Evolutionary conservation across 2,888 invertebrate species (phyloP), one percentile per base, ranked within the genome.

Genomic region (Mycalesis mineus): DNA sequence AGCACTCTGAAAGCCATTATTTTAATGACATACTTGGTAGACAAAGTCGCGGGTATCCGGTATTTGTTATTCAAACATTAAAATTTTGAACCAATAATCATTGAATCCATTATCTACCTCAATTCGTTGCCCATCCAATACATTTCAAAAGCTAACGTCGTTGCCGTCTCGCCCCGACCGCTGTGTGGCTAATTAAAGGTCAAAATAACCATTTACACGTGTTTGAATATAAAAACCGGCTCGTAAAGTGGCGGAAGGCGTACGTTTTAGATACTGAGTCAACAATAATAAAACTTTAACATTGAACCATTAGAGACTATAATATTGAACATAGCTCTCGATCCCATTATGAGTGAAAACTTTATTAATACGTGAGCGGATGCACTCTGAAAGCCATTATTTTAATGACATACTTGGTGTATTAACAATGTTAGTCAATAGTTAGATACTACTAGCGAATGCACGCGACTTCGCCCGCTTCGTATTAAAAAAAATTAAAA

Each of bases 341-440:
- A 28, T 22, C 29, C 45, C 29, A 58, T 48, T 52, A 44, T 58
- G 15, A 49, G 2, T 55, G 58, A 31, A 54, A 61, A 61, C 58
- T 58, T 53, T 33, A 33, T 29, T 53, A 49, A 61, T 45, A 15
- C 29, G 52, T 45, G 58, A 49, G 55, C 48, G 58, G 55, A 45
- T 61, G 51, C 48, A 57, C 52, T 61, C 39, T 48, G 36, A 49
- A 53, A 58, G 37, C 55, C 41, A 61, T 58, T 61, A 50, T 53
- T 53, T 53, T 56, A 49, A 40, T 41, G 28, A 50, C 33, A n/a
- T 39, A 14, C 47, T 22, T 22, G 22, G 22, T 14, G 8, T 59
- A 47, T 36, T 36, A 11, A 47, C 37, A 22, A n/a, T 4, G 1
- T 1, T 9, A 17, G 13, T 40, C 9, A 2, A 40, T 40, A 8